phyloP scores from a whole-genome alignment of 2,888 invertebrate genomes.

The Enchytraeus crypticus region DNA sequence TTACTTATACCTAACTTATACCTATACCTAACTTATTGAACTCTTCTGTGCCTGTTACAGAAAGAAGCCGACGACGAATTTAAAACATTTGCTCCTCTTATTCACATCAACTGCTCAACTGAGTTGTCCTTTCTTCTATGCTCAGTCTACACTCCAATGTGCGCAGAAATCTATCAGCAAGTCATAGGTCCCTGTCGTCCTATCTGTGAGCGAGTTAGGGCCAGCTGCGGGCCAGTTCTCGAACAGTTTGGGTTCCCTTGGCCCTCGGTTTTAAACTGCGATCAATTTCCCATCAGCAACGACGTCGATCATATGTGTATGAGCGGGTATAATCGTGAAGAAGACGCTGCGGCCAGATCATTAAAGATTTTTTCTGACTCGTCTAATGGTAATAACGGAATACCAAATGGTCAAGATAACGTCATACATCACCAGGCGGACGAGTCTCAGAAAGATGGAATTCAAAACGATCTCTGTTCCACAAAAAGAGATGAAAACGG shows the following conservation, averaged over 20 bases:
- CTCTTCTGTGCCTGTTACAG: constrained; percentile 73
- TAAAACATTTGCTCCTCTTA: constrained; percentile 78
- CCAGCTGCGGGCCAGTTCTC: constrained; percentile 74
- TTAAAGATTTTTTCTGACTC: too few relatives aligned
- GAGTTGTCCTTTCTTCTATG: constrained; percentile 68
- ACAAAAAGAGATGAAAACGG: too few relatives aligned
- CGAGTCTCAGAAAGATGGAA: too few relatives aligned
- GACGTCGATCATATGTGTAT: constrained; percentile 92
- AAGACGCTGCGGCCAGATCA: neutral
- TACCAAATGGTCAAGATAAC: too few relatives aligned
- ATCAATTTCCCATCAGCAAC: constrained; percentile 78
- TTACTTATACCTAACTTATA: too few relatives aligned
- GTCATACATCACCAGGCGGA: too few relatives aligned
- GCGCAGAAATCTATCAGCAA: constrained; percentile 75
- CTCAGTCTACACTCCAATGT: constrained; percentile 89
- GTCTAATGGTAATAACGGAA: too few relatives aligned
- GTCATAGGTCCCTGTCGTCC: constrained; percentile 72
- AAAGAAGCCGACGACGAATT: constrained; percentile 78
- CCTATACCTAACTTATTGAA: too few relatives aligned
- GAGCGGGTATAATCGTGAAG: constrained; percentile 61
- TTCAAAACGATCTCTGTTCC: too few relatives aligned
- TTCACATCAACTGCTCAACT: constrained; percentile 63
- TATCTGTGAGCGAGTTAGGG: constrained; percentile 71
- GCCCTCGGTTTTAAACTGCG: constrained; percentile 82
- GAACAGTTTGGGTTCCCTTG: constrained; percentile 85